These are phyloP conservation scores for Campylorhamphus procurvoides DNA, from an alignment of 2,113 vertebrate genomes.

Conservation along the genomic window DNA sequence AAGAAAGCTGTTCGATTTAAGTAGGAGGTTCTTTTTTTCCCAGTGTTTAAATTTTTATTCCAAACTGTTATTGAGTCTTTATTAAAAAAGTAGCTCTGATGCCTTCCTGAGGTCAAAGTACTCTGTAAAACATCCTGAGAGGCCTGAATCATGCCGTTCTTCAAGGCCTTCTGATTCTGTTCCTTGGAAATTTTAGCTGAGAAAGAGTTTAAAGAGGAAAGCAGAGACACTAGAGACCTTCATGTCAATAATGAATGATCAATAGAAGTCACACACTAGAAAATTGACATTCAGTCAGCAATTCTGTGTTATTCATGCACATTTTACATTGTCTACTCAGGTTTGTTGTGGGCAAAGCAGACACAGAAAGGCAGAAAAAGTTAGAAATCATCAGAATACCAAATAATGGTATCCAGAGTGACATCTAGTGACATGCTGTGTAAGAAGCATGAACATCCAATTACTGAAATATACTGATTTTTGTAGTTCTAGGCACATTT, in stretches of 20 bases:
- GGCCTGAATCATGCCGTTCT: slow-evolving; percentile 71
- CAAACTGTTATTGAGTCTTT: slow-evolving; percentile 69
- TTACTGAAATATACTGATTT: slow-evolving; percentile 35
- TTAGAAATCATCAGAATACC: slow-evolving; percentile 60
- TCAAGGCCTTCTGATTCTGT: slow-evolving; percentile 70
- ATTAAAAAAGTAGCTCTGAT: slow-evolving; percentile 69
- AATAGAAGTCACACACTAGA: slow-evolving; percentile 79
- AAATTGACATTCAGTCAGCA: slow-evolving; percentile 83
- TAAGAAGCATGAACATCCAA: slow-evolving; percentile 60
- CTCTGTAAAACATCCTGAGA: slow-evolving; percentile 79
- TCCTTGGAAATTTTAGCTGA: slow-evolving; percentile 79
- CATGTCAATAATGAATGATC: slow-evolving; percentile 83
- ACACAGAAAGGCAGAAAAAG: slow-evolving; percentile 62
- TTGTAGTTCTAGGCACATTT: not conserved
- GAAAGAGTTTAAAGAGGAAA: slow-evolving; percentile 78
- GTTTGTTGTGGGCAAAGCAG: slow-evolving; percentile 41
- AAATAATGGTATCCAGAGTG: slow-evolving; percentile 78
- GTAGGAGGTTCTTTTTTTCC: not conserved
- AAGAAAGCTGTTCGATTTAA: slow-evolving; percentile 42
- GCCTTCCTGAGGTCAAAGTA: slow-evolving; percentile 77
- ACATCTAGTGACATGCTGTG: slow-evolving; percentile 78
- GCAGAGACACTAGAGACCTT: slow-evolving; percentile 78
- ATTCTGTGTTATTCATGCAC: slow-evolving; percentile 73
- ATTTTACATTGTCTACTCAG: slow-evolving; percentile 70
- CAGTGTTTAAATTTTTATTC: slow-evolving; percentile 73